phyloP scores from a whole-genome alignment of 2,888 invertebrate species.

The Podabrus alpinus region DNA sequence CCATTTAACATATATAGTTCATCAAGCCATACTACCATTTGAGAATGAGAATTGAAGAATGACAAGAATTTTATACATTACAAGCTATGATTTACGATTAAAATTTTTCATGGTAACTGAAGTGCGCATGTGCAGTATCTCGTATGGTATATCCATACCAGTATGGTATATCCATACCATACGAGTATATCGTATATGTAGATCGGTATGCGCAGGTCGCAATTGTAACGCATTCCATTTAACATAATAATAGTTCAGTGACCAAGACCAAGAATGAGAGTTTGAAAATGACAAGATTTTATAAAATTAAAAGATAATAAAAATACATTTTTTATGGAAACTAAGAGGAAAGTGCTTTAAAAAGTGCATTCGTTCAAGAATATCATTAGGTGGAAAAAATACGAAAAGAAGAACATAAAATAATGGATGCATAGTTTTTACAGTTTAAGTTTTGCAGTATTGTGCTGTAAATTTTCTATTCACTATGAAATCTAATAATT shows the following conservation, averaged over 20 bases:
- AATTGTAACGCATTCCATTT: no score
- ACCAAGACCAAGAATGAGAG: not conserved
- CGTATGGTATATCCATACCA: no score
- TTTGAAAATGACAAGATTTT: not conserved
- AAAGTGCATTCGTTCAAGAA: not conserved
- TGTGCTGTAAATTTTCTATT: not conserved
- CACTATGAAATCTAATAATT: not conserved
- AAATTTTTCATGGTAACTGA: no score
- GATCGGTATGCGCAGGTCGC: no score
- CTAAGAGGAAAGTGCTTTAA: not conserved
- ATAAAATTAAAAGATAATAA: no score
- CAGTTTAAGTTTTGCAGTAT: constrained; percentile 3
- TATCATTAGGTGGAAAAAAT: not conserved
- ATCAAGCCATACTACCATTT: not conserved
- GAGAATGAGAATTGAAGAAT: not conserved
- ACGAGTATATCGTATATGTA: no score
- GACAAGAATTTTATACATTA: not conserved
- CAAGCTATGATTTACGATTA: no score
- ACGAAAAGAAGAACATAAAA: not conserved
- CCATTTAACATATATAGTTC: not conserved
- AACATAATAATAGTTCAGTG: no score
- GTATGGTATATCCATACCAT: no score
- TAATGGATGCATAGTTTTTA: not conserved
- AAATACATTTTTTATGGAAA: no score
- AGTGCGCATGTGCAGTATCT: no score